These are phyloP conservation scores for Phodopus roborovskii DNA, from an alignment of 2,113 vertebrate genomes.

Conservation along the genomic window DNA sequence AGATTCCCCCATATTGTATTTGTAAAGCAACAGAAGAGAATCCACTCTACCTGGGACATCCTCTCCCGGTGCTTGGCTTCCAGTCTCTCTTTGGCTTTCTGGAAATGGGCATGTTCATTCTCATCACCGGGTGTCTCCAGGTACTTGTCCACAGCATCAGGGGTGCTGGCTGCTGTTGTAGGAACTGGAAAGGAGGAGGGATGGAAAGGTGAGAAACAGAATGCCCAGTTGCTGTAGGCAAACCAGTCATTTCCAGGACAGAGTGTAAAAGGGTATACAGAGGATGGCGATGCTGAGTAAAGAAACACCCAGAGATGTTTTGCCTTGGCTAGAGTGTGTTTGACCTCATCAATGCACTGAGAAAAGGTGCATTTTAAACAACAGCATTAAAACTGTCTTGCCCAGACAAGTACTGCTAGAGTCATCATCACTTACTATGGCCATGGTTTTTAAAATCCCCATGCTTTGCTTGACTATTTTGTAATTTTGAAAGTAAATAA, in stretches of 20 bases:
- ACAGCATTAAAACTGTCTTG: conserved; percentile 25
- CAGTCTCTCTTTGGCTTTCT: conserved; percentile 97
- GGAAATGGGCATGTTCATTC: conserved; percentile 97
- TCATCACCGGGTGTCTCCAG: conserved; percentile 97
- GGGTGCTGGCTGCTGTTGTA: conserved; percentile 94
- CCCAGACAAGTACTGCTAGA: conserved; percentile 45
- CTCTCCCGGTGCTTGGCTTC: conserved; percentile 97
- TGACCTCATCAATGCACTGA: not conserved
- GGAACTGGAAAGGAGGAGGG: conserved; percentile 88
- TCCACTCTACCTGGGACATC: conserved; percentile 94
- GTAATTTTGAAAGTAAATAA: conserved; percentile 10
- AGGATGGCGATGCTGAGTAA: conserved; percentile 44
- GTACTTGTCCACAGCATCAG: conserved; percentile 97
- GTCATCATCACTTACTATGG: not conserved
- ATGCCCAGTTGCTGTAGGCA: not conserved
- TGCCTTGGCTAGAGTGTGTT: not conserved
- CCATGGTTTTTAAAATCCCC: conserved; percentile 25
- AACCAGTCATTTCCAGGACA: conserved; percentile 13
- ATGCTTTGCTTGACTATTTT: conserved; percentile 52
- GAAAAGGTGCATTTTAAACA: not conserved
- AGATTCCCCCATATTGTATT: fast-evolving
- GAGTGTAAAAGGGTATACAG: conserved; percentile 54
- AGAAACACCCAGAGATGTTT: not conserved
- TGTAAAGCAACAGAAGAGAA: fast-evolving
- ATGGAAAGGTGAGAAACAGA: conserved; percentile 54